Evolutionary conservation across 2,888 invertebrate species (phyloP), one percentile per base, ranked within the genome.

Genomic region (Actias luna): DNA sequence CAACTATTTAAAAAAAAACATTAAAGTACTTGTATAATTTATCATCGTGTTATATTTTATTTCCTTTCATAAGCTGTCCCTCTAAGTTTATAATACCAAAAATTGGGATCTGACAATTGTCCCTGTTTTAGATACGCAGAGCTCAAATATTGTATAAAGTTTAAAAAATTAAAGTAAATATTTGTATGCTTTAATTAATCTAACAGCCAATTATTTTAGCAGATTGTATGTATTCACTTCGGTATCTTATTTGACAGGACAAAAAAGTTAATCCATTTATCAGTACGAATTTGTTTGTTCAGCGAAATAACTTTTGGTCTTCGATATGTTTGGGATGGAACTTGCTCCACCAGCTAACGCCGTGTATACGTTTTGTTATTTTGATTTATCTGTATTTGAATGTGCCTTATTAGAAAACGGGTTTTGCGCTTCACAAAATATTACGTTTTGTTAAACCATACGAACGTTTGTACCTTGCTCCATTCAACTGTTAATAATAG

Each of bases 311-410:
- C 25, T 50, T 39, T 25, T 25, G 25, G 25, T 1, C 46, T 18
- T 46, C 8, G 18, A 52, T 8, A 27, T 2, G 16, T 55, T 55
- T 55, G n/a, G n/a, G 29, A 55, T 55, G n/a, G 29, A 8, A 55
- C 55, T 55, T 5, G 29, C 10, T 55, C 55, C 29, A 55, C 5
- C 8, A 29, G 29, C 27, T 55, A 55, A n/a, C 55, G 0, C 29
- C 29, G 27, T 55, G 55, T 55, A 29, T 29, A 29, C 55, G 29
- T 16, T 16, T 16, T 29, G 7, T 29, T 29, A 55, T 29, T n/a
- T 55, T 55, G 55, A 55, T 55, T 55, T 55, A 55, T 55, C 29
- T 55, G 29, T 55, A 55, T 55, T 55, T 55, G 55, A 55, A 55
- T 55, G n/a, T 29, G 14, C 16, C 27, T 29, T 55, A 55, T 55